Evolutionary conservation across 2,888 invertebrate genomes (phyloP).

Genomic region (Tridacna crocea): DNA sequence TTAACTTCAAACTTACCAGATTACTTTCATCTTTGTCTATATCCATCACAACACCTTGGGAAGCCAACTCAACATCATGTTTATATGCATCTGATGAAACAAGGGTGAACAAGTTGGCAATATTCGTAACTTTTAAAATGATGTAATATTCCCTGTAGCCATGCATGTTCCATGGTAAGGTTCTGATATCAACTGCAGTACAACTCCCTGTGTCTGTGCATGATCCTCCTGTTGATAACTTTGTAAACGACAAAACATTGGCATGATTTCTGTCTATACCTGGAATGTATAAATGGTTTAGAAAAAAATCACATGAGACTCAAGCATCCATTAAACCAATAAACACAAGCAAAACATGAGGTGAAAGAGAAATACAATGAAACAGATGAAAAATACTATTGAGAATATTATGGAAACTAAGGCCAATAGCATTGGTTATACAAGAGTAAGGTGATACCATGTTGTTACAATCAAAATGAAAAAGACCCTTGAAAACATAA

Average conservation of each 20-base stretch:
- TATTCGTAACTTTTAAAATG: conserved; percentile 60
- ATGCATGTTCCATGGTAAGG: conserved; percentile 57
- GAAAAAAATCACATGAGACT: too few species aligned
- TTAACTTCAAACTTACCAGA: conserved; percentile 7
- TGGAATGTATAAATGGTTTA: neutral
- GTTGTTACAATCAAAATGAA: too few species aligned
- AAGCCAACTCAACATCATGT: conserved; percentile 56
- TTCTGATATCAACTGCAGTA: conserved; percentile 38
- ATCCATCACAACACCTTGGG: conserved; percentile 61
- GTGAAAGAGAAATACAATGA: too few species aligned
- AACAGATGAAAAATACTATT: too few species aligned
- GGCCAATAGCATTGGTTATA: too few species aligned
- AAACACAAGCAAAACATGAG: too few species aligned
- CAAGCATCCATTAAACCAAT: too few species aligned
- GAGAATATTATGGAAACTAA: too few species aligned
- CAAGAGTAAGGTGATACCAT: too few species aligned
- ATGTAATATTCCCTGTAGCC: conserved; percentile 58
- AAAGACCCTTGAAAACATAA: too few species aligned
- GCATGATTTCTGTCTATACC: conserved; percentile 17
- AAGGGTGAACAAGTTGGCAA: conserved; percentile 45
- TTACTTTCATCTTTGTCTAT: conserved; percentile 31
- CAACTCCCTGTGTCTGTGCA: conserved; percentile 46
- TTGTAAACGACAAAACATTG: conserved; percentile 31
- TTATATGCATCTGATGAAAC: conserved; percentile 55
- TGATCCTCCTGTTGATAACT: conserved; percentile 32